A percentile compares a stretch with the other conserved stretches of the same genome.
These are phyloP conservation scores for Tetrapedia diversipes DNA, from an alignment of 2,888 invertebrate genomes.

Conservation along the genomic window DNA sequence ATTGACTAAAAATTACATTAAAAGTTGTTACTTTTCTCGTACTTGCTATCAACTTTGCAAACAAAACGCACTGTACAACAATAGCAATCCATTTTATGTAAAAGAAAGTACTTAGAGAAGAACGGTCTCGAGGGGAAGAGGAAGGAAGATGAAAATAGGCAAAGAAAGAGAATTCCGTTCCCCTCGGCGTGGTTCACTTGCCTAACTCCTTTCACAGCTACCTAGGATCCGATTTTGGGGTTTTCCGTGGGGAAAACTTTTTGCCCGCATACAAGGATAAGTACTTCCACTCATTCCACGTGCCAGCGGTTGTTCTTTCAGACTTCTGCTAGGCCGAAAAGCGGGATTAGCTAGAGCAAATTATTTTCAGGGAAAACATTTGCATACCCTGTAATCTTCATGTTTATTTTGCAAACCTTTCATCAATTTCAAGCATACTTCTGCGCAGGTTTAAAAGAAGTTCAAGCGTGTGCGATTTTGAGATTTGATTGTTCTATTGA, in stretches of 20 bases:
- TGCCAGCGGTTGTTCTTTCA: constrained; percentile 13
- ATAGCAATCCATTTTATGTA: not conserved
- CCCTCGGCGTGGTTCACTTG: constrained; percentile 7
- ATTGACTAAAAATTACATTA: too few species aligned
- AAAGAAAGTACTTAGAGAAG: not conserved
- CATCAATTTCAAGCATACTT: too few species aligned
- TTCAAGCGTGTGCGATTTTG: not conserved
- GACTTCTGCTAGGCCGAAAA: constrained; percentile 11
- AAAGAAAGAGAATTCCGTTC: constrained; percentile 8
- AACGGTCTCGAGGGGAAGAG: not conserved
- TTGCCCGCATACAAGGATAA: constrained; percentile 52
- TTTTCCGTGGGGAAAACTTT: constrained; percentile 41
- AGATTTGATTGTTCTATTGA: not conserved
- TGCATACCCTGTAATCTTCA: not conserved
- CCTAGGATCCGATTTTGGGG: constrained; percentile 25
- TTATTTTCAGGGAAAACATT: not conserved
- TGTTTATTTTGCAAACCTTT: too few species aligned
- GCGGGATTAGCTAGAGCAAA: constrained; percentile 14
- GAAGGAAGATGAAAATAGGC: constrained; percentile 6
- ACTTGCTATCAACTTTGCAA: not conserved
- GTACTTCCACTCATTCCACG: constrained; percentile 36
- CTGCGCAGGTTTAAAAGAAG: too few species aligned
- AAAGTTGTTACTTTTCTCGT: too few species aligned
- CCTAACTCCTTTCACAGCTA: constrained; percentile 27
- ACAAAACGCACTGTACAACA: not conserved